Evolutionary conservation across 2,888 invertebrate species (phyloP).

Genomic region (Cryptops parisi): DNA sequence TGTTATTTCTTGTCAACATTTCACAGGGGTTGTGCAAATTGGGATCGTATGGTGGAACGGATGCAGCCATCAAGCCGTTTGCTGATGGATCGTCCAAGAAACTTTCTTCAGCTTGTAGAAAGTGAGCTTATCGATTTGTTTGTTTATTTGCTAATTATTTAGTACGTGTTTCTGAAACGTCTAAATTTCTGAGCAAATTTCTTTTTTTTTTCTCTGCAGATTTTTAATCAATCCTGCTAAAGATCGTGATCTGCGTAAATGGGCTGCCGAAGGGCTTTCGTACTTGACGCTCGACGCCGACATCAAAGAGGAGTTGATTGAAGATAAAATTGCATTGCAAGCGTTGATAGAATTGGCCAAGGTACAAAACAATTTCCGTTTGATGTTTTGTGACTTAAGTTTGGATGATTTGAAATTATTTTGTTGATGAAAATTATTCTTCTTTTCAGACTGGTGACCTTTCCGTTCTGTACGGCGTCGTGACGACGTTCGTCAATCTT

Average conservation of each 20-base stretch:
- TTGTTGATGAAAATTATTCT: no score
- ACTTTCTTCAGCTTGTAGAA: constrained; percentile 83
- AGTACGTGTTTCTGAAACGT: no score
- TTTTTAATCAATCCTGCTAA: constrained; percentile 77
- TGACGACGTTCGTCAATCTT: constrained; percentile 87
- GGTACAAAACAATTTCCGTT: constrained; percentile 20
- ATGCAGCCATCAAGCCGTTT: constrained; percentile 86
- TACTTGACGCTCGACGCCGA: constrained; percentile 96
- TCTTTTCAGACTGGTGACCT: constrained; percentile 51
- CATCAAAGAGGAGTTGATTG: constrained; percentile 89
- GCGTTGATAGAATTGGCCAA: constrained; percentile 80
- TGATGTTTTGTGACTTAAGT: no score
- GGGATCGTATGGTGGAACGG: constrained; percentile 80
- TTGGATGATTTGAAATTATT: no score
- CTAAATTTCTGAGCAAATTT: no score
- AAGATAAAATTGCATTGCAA: constrained; percentile 63
- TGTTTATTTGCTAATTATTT: no score
- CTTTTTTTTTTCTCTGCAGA: constrained; percentile 24
- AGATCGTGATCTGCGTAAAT: constrained; percentile 76
- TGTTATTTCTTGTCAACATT: not conserved
- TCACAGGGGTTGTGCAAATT: constrained; percentile 74
- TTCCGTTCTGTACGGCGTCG: constrained; percentile 75
- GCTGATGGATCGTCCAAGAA: constrained; percentile 87
- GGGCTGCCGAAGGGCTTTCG: constrained; percentile 94
- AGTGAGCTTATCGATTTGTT: constrained; percentile 37